Conservation (phyloP, 2,113 vertebrate genomes). For the Podarcis cretensis region DNA sequence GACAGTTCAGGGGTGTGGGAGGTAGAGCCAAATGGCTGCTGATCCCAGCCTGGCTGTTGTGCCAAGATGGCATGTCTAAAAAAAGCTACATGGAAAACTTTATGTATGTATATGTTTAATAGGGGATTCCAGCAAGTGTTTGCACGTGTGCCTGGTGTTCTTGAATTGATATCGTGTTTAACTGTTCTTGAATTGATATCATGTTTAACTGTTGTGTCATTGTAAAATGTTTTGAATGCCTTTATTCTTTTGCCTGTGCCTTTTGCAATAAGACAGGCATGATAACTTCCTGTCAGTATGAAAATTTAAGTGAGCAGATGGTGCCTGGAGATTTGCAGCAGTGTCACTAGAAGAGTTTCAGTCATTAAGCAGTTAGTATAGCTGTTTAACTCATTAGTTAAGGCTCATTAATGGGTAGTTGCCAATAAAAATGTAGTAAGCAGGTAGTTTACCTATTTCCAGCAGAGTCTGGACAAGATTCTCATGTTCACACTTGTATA, state of each 20-base stretch:
- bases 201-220: neutral
- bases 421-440: neutral
- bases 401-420: neutral
- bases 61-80: neutral
- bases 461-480: neutral
- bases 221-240: neutral
- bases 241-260: neutral
- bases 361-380: neutral
- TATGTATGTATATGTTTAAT: neutral
- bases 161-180: neutral
- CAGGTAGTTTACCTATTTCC: conserved; percentile 4
- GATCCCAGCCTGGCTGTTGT: neutral
- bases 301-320: neutral
- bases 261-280: neutral
- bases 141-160: neutral
- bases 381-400: neutral
- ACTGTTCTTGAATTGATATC: neutral
- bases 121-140: neutral
- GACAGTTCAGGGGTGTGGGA: neutral
- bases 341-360: neutral
- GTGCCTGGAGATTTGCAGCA: neutral
- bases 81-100: too few relatives aligned
- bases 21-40: neutral
- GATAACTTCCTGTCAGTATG: neutral
- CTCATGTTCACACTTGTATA: neutral